A percentile compares a stretch with the other conserved stretches of the same genome.
Conservation (phyloP, 1,140 invertebrate genomes). For the Pinna nobilis region DNA sequence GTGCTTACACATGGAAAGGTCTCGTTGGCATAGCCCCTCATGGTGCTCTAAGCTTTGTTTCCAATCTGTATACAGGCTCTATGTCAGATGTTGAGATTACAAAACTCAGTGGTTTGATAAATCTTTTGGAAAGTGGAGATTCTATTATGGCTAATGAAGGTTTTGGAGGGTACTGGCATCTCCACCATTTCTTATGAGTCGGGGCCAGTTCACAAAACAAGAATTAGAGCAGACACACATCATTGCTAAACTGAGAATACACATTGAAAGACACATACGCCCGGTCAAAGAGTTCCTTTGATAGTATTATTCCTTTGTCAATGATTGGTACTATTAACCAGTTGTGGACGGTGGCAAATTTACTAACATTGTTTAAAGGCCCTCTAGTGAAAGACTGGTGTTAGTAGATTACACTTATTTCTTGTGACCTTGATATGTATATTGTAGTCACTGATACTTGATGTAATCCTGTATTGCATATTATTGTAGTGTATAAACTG, state of each 20-base stretch:
- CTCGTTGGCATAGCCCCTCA: constrained; percentile 37
- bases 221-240: constrained; percentile 21
- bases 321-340: constrained; percentile 21
- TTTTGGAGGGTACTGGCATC: constrained; percentile 12
- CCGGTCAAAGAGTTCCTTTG: constrained; percentile 16
- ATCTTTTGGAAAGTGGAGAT: constrained; percentile 21
- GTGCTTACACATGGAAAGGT: constrained; percentile 36
- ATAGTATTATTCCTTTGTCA: constrained; percentile 4
- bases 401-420: too few relatives aligned
- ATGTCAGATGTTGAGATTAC: constrained; percentile 22
- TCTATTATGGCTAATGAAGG: constrained; percentile 34
- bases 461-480: too few relatives aligned
- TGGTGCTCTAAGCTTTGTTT: constrained; percentile 18
- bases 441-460: too few relatives aligned
- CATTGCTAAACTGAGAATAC: constrained; percentile 20
- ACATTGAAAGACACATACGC: constrained; percentile 20
- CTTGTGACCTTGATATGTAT: too few relatives aligned
- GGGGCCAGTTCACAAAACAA: constrained; percentile 22
- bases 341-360: constrained; percentile 22
- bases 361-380: constrained; percentile 12
- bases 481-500: too few relatives aligned
- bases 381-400: constrained; percentile 8
- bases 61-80: not conserved
- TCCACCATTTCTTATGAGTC: not conserved
- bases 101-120: not conserved